These are phyloP conservation scores for Campylomormyrus numenius DNA, from an alignment of 2,113 vertebrate species.

Conservation along the genomic window DNA sequence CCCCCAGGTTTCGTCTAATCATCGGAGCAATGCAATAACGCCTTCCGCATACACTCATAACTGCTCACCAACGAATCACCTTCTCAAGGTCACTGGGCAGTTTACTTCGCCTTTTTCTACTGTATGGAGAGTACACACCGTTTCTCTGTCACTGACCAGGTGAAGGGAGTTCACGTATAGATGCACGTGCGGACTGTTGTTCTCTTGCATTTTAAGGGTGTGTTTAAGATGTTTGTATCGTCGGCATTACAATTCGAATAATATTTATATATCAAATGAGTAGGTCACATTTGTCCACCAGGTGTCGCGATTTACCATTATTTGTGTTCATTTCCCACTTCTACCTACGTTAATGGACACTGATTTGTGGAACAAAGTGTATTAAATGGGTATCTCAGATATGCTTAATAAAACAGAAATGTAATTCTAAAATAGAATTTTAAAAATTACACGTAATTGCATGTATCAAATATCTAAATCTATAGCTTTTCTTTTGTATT, in stretches of 20 bases:
- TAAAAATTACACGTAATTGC: neutral
- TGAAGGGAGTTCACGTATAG: neutral
- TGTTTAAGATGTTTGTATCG: neutral
- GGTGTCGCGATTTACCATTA: conserved; percentile 7
- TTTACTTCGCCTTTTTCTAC: neutral
- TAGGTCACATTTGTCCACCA: neutral
- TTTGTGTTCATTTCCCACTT: neutral
- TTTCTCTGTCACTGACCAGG: neutral
- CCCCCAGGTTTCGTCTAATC: neutral
- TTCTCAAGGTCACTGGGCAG: neutral
- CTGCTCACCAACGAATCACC: neutral
- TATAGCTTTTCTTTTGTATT: neutral
- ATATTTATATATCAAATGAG: neutral
- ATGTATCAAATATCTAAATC: neutral
- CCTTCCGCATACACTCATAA: neutral
- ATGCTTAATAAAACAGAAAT: neutral
- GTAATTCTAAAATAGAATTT: neutral
- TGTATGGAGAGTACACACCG: neutral
- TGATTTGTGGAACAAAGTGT: neutral
- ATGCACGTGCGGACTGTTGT: neutral
- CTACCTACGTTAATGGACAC: neutral
- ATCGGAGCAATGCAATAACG: neutral
- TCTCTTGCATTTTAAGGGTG: neutral
- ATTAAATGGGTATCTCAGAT: neutral
- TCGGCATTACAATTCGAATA: neutral